Evolutionary conservation across 2,113 vertebrate genomes (phyloP).

Genomic region (Austrofundulus limnaeus): DNA sequence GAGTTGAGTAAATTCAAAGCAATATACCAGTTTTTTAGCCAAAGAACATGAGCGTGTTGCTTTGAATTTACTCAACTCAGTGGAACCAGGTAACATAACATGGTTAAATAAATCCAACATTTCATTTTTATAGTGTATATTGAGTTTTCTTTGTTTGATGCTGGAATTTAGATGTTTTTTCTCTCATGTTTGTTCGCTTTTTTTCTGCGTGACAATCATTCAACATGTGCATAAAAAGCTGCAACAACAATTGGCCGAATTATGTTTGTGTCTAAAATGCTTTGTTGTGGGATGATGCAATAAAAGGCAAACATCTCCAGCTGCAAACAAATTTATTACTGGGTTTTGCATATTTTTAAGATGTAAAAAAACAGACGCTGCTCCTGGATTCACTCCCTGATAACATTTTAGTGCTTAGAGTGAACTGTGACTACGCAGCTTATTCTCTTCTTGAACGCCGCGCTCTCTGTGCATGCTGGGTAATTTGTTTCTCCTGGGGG

Average conservation of each 20-base stretch:
- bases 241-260: background rate
- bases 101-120: no score
- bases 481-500: conserved; percentile 67
- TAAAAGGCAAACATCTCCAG: conserved; percentile 4
- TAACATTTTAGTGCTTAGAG: conserved; percentile 11
- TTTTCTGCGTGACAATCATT: no score
- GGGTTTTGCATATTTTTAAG: conserved; percentile 1
- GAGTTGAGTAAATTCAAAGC: no score
- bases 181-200: background rate
- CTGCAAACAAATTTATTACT: background rate
- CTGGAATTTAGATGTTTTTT: background rate
- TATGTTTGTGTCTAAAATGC: background rate
- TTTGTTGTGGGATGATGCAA: conserved; percentile 5
- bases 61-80: no score
- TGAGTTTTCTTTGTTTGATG: no score
- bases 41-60: no score
- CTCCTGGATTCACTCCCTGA: conserved; percentile 5
- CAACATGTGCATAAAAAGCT: background rate
- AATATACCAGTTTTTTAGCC: no score
- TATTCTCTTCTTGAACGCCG: conserved; percentile 33
- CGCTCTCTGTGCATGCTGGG: conserved; percentile 65
- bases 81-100: no score
- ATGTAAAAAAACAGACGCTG: background rate
- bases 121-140: background rate
- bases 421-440: conserved; percentile 35